Base-by-base conservation (phyloP, 2,797 vertebrate genomes). In the Neoniphon sammara region DNA sequence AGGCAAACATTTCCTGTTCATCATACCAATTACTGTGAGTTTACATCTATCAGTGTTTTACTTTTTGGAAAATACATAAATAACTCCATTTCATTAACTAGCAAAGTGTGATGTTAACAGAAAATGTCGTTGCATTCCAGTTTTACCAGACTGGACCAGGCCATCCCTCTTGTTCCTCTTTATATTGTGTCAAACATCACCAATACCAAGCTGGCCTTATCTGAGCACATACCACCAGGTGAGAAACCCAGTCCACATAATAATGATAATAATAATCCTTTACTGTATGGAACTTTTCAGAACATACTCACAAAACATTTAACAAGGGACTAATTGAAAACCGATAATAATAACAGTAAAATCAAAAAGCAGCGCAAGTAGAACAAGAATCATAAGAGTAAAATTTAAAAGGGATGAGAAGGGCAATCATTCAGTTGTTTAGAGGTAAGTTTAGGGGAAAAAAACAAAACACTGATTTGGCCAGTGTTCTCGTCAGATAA, bases 1-100 rank as follows among this genome's bases (percentile, higher is more conserved):
- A 93, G 91, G 89, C 31, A 42, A 89, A 83, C 39, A 52, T 94
- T 11, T 85, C 91, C 49, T 94, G 93, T 53, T 77, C 84, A 1
- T 73, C 84, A 3, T 92, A 87, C 85, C 89, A 44, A 82, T 70
- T 27, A 34, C 84, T 94, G 94, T 94, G 70, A 92, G 94, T 91
- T 60, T 39, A 27, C 4, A 15, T 39, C 2, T 54, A 9, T 64
- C 6, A 54, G 25, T 65, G 11, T 30, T 27, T 20, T 61, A 36
- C 52, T 31, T 6, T 39, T 49, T 57, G 25, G 12, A 20, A 20
- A 4, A 1, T 18, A 14, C 10, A 18, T 12, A 14, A 42, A 42
- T 30, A 17, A 34, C n/a, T 42, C 23, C n/a, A 27, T 27, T 42
- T 20, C 30, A 23, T 39, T 1, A 10, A 56, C 36, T 47, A 12